These are phyloP conservation scores for Mechanitis mazaeus DNA, from an alignment of 2,888 invertebrate species.

Conservation along the genomic window DNA sequence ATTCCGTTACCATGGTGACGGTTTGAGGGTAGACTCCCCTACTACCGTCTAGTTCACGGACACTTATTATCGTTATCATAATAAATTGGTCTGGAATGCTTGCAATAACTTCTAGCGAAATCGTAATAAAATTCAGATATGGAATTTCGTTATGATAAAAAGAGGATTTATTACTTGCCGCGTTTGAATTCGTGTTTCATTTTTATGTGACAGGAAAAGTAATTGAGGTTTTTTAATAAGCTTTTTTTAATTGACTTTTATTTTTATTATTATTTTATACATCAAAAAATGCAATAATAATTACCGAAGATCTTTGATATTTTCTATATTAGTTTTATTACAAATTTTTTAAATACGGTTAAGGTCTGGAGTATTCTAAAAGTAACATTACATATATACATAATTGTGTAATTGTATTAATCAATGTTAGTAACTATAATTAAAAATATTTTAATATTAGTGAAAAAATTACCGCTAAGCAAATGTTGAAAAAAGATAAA, in stretches of 20 bases:
- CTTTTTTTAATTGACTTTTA: not conserved
- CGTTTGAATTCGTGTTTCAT: conserved; percentile 24
- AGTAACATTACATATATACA: too few relatives aligned
- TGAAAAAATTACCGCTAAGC: conserved; percentile 19
- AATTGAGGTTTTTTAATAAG: conserved; percentile 12
- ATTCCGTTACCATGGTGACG: conserved; percentile 56
- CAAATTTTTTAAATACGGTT: too few relatives aligned
- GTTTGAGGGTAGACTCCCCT: conserved; percentile 46
- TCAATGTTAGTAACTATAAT: too few relatives aligned
- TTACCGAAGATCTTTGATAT: too few relatives aligned
- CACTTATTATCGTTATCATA: conserved; percentile 72
- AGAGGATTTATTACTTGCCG: conserved; percentile 28
- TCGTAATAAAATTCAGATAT: conserved; percentile 56
- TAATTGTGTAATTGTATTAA: too few relatives aligned
- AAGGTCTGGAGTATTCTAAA: too few relatives aligned
- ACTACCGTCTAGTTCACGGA: conserved; percentile 62
- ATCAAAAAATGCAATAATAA: too few relatives aligned
- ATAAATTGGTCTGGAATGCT: conserved; percentile 71
- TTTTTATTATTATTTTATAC: not conserved
- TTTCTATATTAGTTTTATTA: too few relatives aligned
- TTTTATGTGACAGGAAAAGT: conserved; percentile 16
- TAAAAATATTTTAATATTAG: conserved; percentile 4
- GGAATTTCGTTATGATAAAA: conserved; percentile 33
- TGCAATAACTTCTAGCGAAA: conserved; percentile 59
- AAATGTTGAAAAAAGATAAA: conserved; percentile 35